phyloP scores from a whole-genome alignment of 2,797 vertebrate genomes.

The Oryzias sinensis region DNA sequence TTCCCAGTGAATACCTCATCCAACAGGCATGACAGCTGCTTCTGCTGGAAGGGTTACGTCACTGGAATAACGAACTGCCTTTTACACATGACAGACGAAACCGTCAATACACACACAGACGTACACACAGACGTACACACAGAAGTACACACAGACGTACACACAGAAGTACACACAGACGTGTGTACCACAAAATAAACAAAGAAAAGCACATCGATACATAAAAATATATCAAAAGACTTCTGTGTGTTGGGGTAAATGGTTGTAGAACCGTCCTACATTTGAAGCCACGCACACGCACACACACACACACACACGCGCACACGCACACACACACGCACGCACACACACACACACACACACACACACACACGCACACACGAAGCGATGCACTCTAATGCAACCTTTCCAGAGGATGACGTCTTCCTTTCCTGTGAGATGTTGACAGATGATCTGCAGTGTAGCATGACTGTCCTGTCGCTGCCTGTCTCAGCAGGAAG shows the following conservation, averaged over 20 bases:
- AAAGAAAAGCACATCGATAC: slow-evolving; percentile 15
- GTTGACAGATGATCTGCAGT: slow-evolving; percentile 71
- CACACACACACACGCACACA: slow-evolving; percentile 41
- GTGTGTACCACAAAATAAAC: slow-evolving; percentile 43
- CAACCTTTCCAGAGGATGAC: slow-evolving; percentile 60
- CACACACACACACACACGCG: slow-evolving; percentile 13
- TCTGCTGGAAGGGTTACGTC: slow-evolving; percentile 80
- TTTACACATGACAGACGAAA: slow-evolving; percentile 76
- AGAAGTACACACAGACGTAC: slow-evolving; percentile 41
- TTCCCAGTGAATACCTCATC: slow-evolving; percentile 74
- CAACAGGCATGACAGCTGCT: slow-evolving; percentile 81
- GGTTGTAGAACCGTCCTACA: not conserved
- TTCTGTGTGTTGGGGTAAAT: slow-evolving; percentile 43
- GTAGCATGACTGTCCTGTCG: slow-evolving; percentile 64
- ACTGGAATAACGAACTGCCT: slow-evolving; percentile 70
- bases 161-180: not conserved
- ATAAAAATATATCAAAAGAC: slow-evolving; percentile 1
- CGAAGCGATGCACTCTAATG: slow-evolving; percentile 31
- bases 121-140: slow-evolving; percentile 39
- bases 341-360: slow-evolving; percentile 14
- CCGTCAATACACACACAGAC: slow-evolving; percentile 44
- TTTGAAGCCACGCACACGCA: slow-evolving; percentile 27
- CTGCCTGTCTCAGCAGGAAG: slow-evolving; percentile 50
- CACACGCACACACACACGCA: slow-evolving; percentile 11
- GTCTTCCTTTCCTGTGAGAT: slow-evolving; percentile 64